Evolutionary conservation across 2,113 vertebrate genomes (phyloP), one percentile per base, ranked within the genome.

Genomic region (Bettongia penicillata): DNA sequence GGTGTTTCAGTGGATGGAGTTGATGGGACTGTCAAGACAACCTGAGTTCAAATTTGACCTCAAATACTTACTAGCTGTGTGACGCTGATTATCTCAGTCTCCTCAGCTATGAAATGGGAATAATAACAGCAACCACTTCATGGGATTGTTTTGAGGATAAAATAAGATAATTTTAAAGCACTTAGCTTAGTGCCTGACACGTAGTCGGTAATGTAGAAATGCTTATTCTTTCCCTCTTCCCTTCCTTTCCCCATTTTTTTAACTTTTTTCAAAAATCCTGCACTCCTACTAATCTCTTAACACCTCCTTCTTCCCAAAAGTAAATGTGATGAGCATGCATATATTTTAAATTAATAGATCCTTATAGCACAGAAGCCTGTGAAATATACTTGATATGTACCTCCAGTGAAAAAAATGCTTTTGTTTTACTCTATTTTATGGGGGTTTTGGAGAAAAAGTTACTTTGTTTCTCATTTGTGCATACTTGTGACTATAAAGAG

Each of bases 341-440:
- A 19, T 95, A 49, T 26, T 89, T 1, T 93, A 61, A n/a, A 92
- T 61, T 61, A 97, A 53, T 77, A 94, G 91, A 91, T 12, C 2
- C 55, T 91, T 97, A 95, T 94, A 93, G 25, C 11, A 52, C 2
- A 95, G 97, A 96, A 94, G 90, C 91, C 94, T 89, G 43, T 89
- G 91, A 95, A 95, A 50, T 94, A 68, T 57, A 22, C 57, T 93
- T 96, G 89, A 95, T 94, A 95, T 92, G 68, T 90, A 96, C 94
- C 91, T 93, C 96, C 95, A 92, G 93, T 94, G 97, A 98, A 98
- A 98, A 99, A 98, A 98, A 98, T 98, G 97, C 53, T 96, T 96
- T 96, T 98, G 98, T 98, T 97, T 50, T 51, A 97, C 96, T 97
- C 97, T 96, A 95, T 47, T 95, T 98, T 95, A 97, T 96, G 97